Evolutionary conservation across 2,888 invertebrate species (phyloP).

Genomic region (Drosophila setosimentum): DNA sequence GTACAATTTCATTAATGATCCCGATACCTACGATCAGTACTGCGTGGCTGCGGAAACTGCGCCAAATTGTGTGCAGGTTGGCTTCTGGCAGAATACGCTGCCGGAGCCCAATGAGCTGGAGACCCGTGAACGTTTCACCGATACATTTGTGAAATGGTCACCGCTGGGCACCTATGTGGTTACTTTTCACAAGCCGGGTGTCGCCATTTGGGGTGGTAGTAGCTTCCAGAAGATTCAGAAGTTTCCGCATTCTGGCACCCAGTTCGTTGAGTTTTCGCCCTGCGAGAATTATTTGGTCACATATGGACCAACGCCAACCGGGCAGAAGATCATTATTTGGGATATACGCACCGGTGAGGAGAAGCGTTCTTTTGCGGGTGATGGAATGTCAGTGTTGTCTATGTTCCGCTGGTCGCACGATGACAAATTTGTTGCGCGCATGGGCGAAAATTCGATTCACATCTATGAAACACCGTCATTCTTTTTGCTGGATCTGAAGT

Average conservation of each 20-base stretch:
- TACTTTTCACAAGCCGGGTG: conserved; percentile 97
- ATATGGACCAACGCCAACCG: conserved; percentile 94
- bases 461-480: conserved; percentile 99
- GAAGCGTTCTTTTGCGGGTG: conserved; percentile 95
- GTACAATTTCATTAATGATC: conserved; percentile 96
- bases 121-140: conserved; percentile 96
- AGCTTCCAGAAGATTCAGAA: conserved; percentile 96
- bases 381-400: conserved; percentile 94
- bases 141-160: conserved; percentile 98
- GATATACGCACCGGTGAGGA: conserved; percentile 97
- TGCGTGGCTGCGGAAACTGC: conserved; percentile 94
- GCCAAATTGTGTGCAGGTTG: conserved; percentile 90
- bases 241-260: conserved; percentile 95
- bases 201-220: conserved; percentile 98
- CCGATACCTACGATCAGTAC: conserved; percentile 98
- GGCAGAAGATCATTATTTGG: conserved; percentile 95
- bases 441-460: conserved; percentile 93
- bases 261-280: conserved; percentile 98
- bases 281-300: conserved; percentile 98
- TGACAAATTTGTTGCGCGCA: conserved; percentile 96
- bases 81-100: conserved; percentile 94
- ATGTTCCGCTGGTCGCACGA: conserved; percentile 99
- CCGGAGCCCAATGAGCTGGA: conserved; percentile 94
- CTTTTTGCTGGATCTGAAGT: conserved; percentile 96
- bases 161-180: conserved; percentile 98